These are phyloP conservation scores for Neodiprion lecontei DNA, from an alignment of 1,140 invertebrate species.

Conservation along the genomic window DNA sequence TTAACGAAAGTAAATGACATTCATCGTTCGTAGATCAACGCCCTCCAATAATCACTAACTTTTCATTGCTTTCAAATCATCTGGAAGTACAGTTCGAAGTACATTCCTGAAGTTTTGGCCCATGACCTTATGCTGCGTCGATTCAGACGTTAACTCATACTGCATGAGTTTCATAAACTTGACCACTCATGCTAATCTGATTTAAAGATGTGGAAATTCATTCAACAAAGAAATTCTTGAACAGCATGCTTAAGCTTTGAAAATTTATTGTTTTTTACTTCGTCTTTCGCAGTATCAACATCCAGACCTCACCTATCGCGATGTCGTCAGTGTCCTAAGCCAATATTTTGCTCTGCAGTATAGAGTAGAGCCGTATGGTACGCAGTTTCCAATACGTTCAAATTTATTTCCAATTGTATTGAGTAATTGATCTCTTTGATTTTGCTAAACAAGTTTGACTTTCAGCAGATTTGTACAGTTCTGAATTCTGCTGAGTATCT, in stretches of 20 bases:
- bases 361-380: slow-evolving; percentile 72
- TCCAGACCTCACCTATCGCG: slow-evolving; percentile 76
- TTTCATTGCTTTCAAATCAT: slow-evolving; percentile 24
- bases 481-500: background rate
- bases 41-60: background rate
- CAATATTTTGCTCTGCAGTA: slow-evolving; percentile 76
- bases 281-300: slow-evolving; percentile 71
- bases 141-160: slow-evolving; percentile 9
- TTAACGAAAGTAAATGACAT: slow-evolving; percentile 56
- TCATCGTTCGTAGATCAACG: slow-evolving; percentile 6
- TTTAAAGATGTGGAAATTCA: no score
- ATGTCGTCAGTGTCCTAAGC: slow-evolving; percentile 74
- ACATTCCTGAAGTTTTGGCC: background rate
- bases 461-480: background rate
- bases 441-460: no score
- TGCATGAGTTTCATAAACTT: slow-evolving; percentile 1
- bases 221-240: background rate
- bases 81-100: background rate
- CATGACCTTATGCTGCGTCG: background rate
- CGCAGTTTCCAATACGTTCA: slow-evolving; percentile 36
- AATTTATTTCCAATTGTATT: no score
- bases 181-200: background rate
- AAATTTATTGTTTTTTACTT: background rate
- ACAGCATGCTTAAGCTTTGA: background rate
- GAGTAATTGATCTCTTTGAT: no score